Percentiles rank a stretch among this genome's conserved stretches.
Evolutionary conservation across 2,888 invertebrate genomes (phyloP).

Genomic region (Trachelus troglodyta): DNA sequence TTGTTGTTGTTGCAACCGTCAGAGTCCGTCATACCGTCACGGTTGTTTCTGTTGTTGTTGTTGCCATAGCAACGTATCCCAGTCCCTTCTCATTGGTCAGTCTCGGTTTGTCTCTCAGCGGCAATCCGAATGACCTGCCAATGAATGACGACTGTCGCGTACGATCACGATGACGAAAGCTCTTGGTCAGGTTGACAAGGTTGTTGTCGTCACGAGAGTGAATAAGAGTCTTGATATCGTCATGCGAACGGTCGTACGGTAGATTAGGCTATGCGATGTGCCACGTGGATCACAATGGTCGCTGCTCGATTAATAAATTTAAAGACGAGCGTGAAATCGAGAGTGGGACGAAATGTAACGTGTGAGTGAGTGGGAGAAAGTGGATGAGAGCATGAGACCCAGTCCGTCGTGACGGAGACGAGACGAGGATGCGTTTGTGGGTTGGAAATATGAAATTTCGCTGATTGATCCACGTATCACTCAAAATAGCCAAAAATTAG

Average conservation of each 20-base stretch:
- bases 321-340: conserved; percentile 17
- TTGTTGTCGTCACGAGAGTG: background rate
- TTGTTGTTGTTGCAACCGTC: background rate
- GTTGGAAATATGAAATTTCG: conserved; percentile 14
- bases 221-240: background rate
- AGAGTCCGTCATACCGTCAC: background rate
- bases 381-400: background rate
- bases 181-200: background rate
- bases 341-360: background rate
- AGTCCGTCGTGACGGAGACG: background rate
- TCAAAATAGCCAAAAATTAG: conserved; percentile 38
- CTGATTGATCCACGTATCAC: conserved; percentile 44
- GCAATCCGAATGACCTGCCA: too few species aligned
- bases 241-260: conserved; percentile 21
- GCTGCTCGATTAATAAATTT: conserved; percentile 14
- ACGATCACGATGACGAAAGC: background rate
- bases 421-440: background rate
- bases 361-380: background rate
- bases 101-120: too few species aligned
- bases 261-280: conserved; percentile 42
- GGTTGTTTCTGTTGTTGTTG: background rate
- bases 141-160: too few species aligned
- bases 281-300: conserved; percentile 45
- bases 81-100: too few species aligned
- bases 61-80: background rate